Evolutionary conservation across 2,113 vertebrate genomes (phyloP), one percentile per base, ranked within the genome.

Genomic region (Hydrochoerus hydrochaeris): DNA sequence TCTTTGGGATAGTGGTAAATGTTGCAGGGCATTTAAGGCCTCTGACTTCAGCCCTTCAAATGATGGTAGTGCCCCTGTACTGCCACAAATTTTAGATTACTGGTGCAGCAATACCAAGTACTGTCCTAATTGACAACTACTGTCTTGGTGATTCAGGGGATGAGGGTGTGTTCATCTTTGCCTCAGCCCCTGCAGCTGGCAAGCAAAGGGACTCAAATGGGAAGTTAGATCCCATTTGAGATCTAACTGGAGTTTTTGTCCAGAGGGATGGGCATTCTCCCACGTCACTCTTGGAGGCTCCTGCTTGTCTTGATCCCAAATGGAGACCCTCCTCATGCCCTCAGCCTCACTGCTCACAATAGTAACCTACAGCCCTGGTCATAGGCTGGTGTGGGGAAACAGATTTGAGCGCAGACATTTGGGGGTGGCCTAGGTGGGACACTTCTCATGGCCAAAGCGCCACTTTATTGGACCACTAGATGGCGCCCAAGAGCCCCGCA

Each of bases 401-500:
- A 87, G 69, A 63, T 86, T 82, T 85, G 32, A 78, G 32, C 46
- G 49, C 82, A 38, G 28, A 4, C 20, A 73, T 69, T 88, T 38
- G 14, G n/a, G n/a, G 71, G 44, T 87, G 41, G 24, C 75, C n/a
- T 0, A 10, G n/a, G 49, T 3, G 1, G 0, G 22, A 49, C 5
- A 46, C 17, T 35, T 63, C 30, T 24, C 24, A 54, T 5, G 54
- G 85, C 67, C 16, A 22, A 77, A 8, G 77, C 54, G 80, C 58
- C 71, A 57, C 94, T 78, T 28, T 73, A 0, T 20, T 49, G 12
- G 63, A 52, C 95, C 97, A 94, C 96, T 88, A 97, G 98, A 84
- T 96, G 97, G 98, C 75, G 46, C 91, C 17, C 4, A 10, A 41
- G 96, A 97, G 95, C 44, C 49, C 62, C 22, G 1, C 0, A 7